phyloP scores from a whole-genome alignment of 1,140 invertebrate genomes.

The Ylistrum balloti region DNA sequence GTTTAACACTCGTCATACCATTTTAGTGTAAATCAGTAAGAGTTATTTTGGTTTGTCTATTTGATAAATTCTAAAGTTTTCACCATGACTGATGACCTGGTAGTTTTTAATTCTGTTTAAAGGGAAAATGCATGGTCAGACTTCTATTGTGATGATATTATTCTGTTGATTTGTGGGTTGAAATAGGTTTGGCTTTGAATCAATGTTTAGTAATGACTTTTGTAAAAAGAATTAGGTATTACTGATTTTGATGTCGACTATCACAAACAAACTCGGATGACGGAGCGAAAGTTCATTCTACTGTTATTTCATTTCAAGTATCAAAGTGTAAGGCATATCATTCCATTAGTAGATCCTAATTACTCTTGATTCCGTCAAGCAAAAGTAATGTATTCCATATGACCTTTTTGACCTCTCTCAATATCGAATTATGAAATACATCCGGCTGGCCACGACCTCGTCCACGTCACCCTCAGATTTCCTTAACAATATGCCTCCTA shows the following conservation, averaged over 20 bases:
- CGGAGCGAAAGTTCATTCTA: neutral
- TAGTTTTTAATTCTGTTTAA: neutral
- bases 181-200: neutral
- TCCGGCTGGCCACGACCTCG: neutral
- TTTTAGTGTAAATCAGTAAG: neutral
- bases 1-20: neutral
- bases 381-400: neutral
- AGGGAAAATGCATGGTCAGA: neutral
- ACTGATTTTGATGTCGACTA: neutral
- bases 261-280: neutral
- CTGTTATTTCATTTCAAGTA: neutral
- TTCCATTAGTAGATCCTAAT: no score
- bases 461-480: neutral
- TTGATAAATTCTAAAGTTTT: neutral
- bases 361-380: neutral
- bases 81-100: neutral
- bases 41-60: neutral
- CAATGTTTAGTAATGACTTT: neutral
- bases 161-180: neutral
- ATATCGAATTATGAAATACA: neutral
- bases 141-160: neutral
- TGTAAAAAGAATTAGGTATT: neutral
- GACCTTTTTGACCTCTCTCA: neutral
- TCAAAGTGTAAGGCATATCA: neutral
- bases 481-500: neutral